Percentiles rank a stretch among this genome's conserved stretches.
Conservation (phyloP, 23 tunicate species). For the Ascidia mentula region DNA sequence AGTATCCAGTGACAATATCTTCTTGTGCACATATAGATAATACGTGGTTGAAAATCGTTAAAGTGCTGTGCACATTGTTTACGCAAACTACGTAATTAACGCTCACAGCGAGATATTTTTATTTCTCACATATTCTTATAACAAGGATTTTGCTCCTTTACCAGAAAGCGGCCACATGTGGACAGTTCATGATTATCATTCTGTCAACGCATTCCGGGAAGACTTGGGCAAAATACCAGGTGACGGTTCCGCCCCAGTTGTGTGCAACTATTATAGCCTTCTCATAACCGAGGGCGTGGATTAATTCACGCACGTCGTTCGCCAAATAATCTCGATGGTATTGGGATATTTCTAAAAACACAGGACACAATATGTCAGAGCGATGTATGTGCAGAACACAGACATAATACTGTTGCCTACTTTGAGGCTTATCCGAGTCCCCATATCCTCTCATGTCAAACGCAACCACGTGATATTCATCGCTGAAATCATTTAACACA, state of each 20-base stretch:
- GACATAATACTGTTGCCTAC: not conserved
- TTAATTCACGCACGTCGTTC: conserved; percentile 48
- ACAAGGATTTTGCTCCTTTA: no score
- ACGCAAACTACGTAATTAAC: no score
- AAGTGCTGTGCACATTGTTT: no score
- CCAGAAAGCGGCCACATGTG: conserved; percentile 5
- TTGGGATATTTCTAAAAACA: conserved; percentile 10
- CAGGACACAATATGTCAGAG: not conserved
- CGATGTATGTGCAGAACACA: not conserved
- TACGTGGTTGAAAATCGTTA: no score
- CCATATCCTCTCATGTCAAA: conserved; percentile 67
- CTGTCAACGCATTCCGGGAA: conserved; percentile 55
- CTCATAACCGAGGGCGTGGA: conserved; percentile 41
- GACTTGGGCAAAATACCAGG: conserved; percentile 36
- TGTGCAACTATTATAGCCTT: conserved; percentile 43
- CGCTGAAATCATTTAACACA: conserved; percentile 25
- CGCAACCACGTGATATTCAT: conserved; percentile 55
- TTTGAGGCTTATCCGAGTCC: conserved; percentile 63
- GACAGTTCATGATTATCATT: conserved; percentile 42
- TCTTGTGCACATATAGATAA: no score
- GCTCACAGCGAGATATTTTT: no score
- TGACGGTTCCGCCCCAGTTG: conserved; percentile 65
- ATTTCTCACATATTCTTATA: no score
- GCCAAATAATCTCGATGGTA: conserved; percentile 45
- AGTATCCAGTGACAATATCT: no score